Base-by-base conservation (phyloP, 2,797 vertebrate genomes). In the Silurus aristotelis region DNA sequence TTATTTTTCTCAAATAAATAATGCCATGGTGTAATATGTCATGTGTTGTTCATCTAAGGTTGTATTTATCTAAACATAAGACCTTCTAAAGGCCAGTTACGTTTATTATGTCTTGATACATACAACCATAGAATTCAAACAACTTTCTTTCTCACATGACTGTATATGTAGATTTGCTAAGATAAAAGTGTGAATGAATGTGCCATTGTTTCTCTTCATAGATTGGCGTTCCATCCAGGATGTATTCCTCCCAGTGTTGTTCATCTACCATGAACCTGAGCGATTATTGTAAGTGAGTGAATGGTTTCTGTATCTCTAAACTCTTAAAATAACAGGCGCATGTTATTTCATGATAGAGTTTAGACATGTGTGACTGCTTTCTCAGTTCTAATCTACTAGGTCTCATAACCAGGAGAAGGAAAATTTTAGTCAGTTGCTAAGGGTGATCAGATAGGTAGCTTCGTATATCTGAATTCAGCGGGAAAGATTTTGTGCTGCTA, bases 371-470 rank as follows among this genome's bases (percentile, higher is more conserved):
- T 77, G 80, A 77, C 83, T 86, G 82, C 58, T 71, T 88, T 83
- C 52, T 85, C 48, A 81, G 72, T 19, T 85, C 81, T 80, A 85
- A 85, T 84, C 81, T 80, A 61, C 82, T 82, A 87, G 84, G 78
- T 72, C 56, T 61, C 77, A 80, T 83, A 88, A 85, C 76, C 27
- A 72, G 38, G 25, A 67, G 78, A 84, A 86, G n/a, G 52, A 58
- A 72, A 13, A 4, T 72, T 48, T 72, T 31, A 58, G 6, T 19
- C 9, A 14, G 6, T 56, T 76, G 56, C 25, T 76, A 76, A 19
- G 14, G 38, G 73, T 56, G 6, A 25, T 56, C 22, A 8, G 43
- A 72, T 20, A 48, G 43, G 20, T 5, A 27, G 27, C 56, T 78
- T 60, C 56, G 5, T 12, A 61, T 60, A 60, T 61, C 56, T 78